Conservation (phyloP, 2,888 invertebrate genomes). For the Leptogaster cylindrica region DNA sequence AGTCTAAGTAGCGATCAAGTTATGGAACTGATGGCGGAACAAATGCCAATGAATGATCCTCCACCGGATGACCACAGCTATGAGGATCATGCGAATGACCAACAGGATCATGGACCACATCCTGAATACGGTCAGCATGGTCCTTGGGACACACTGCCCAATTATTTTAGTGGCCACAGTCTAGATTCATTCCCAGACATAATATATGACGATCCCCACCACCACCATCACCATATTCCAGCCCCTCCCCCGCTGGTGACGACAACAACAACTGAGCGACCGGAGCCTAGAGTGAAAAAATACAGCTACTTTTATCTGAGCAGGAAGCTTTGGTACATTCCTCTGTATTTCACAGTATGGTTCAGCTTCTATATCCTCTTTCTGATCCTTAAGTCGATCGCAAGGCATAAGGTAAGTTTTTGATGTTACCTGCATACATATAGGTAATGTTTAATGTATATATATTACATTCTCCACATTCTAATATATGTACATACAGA, state of each 20-base stretch:
- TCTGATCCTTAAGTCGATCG: conserved; percentile 71
- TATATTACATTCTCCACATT: too few species aligned
- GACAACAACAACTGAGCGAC: conserved; percentile 56
- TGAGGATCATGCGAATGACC: conserved; percentile 48
- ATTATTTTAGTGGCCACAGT: conserved; percentile 45
- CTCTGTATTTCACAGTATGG: conserved; percentile 73
- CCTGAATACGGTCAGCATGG: too few species aligned
- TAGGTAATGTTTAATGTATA: too few species aligned
- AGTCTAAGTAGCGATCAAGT: not conserved
- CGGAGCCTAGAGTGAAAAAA: conserved; percentile 63
- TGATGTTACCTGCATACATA: too few species aligned
- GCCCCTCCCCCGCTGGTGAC: conserved; percentile 54
- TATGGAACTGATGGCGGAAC: not conserved
- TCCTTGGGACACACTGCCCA: conserved; percentile 46
- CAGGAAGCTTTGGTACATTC: conserved; percentile 74
- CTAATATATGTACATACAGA: too few species aligned
- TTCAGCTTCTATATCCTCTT: conserved; percentile 69
- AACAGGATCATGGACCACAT: conserved; percentile 54
- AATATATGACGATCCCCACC: conserved; percentile 51
- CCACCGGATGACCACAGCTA: conserved; percentile 52
- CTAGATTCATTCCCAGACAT: conserved; percentile 53
- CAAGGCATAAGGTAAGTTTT: conserved; percentile 68
- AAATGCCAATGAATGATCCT: conserved; percentile 48
- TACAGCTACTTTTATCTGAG: conserved; percentile 75
- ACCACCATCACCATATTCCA: conserved; percentile 50